Evolutionary conservation across 2,888 invertebrate genomes (phyloP), one percentile per base, ranked within the genome.

Genomic region (Beris chalybata): DNA sequence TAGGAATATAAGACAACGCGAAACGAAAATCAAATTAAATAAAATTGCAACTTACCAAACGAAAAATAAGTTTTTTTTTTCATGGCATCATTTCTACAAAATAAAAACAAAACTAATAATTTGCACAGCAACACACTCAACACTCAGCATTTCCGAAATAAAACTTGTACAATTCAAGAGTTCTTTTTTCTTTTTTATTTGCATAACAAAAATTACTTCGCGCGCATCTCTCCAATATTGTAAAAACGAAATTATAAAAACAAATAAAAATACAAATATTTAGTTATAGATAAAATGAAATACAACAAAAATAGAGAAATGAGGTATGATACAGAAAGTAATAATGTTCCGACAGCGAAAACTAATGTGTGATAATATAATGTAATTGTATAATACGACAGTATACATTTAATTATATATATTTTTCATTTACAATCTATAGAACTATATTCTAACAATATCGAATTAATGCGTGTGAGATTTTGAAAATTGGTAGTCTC

Each of bases 221-320:
- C 38, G 38, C 38, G 38, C 38, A 38, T 38, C 38, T 38, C 38
- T 38, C 9, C 38, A 38, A 38, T 38, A 38, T 7, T 38, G 38
- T 38, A 38, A 38, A 38, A 9, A 7, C 5, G 38, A 38, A 38
- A 38, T 38, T 7, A 38, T 38, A 22, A 22, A 45, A 48, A 48
- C 12, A 1, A 48, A 48, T 11, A 48, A 48, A 15, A 48, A 11
- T 15, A 48, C 12, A 48, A 48, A 48, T 48, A 3, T 12, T 48
- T 15, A 15, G 48, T n/a, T 12, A 48, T 15, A 48, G 5, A 48
- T n/a, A 3, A 48, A 45, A 45, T 45, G 2, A 12, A 48, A 48
- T 15, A 48, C 48, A 48, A 48, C 15, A 48, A 48, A 48, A 48
- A 4, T 48, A 15, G n/a, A 15, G n/a, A 48, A 48, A 48, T 15